Evolutionary conservation across 2,113 vertebrate genomes (phyloP).

Genomic region (Nycticryphes semicollaris): DNA sequence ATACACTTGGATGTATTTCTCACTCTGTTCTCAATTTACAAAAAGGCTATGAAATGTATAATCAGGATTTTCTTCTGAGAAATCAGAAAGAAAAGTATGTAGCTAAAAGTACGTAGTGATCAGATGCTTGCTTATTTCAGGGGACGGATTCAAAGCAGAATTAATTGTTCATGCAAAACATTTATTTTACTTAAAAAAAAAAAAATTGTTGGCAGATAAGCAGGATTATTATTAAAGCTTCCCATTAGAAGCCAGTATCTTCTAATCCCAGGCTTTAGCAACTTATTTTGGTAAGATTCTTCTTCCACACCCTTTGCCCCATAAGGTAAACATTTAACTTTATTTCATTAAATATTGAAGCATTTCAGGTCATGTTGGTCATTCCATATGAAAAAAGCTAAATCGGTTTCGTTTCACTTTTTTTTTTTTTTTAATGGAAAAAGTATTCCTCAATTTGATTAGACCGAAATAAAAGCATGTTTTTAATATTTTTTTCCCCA

Average conservation of each 20-base stretch:
- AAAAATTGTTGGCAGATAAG: not conserved
- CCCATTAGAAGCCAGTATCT: not conserved
- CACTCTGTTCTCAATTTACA: not conserved
- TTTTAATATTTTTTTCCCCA: not conserved
- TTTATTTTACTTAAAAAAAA: not conserved
- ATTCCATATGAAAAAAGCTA: not conserved
- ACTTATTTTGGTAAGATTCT: not conserved
- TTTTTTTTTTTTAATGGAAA: not conserved
- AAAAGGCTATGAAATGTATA: not conserved
- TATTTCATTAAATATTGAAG: not conserved
- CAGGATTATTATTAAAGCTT: not conserved
- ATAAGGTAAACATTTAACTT: not conserved
- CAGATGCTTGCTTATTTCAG: not conserved
- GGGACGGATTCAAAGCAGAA: not conserved
- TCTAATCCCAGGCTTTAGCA: not conserved
- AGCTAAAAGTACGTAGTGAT: not conserved
- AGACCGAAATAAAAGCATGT: rapidly evolving
- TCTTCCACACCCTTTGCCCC: rapidly evolving
- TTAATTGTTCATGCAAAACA: not conserved
- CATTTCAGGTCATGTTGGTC: not conserved
- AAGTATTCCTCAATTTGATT: not conserved
- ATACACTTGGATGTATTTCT: not conserved
- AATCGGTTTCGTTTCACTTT: not conserved
- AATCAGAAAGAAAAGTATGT: not conserved
- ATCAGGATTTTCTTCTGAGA: not conserved